A percentile compares a stretch with the other conserved stretches of the same genome.
Conservation (phyloP, 2,888 invertebrate genomes). For the Amphipoea lucens region DNA sequence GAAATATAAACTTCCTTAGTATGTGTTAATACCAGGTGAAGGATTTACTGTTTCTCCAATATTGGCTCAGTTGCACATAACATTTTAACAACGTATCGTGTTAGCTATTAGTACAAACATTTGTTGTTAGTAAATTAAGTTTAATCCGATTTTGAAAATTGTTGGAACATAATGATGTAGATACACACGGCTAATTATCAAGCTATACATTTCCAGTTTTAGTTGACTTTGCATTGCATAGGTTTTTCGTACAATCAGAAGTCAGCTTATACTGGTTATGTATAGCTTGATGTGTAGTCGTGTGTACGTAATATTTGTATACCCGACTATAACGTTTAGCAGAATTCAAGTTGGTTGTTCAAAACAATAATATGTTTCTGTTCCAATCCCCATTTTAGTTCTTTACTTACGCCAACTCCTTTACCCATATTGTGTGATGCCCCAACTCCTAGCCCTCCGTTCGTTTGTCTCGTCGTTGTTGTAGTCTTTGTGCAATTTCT, state of each 20-base stretch:
- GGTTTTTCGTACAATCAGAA: too few relatives aligned
- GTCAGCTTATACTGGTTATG: too few relatives aligned
- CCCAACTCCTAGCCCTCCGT: slow-evolving; percentile 1
- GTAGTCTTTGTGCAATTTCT: slow-evolving; percentile 1
- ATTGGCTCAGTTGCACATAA: slow-evolving; percentile 70
- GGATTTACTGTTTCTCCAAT: slow-evolving; percentile 73
- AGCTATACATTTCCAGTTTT: too few relatives aligned
- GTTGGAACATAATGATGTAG: slow-evolving; percentile 18
- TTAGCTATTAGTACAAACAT: slow-evolving; percentile 42
- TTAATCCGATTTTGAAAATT: slow-evolving; percentile 40
- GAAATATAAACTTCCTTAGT: slow-evolving; percentile 74
- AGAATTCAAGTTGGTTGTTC: neutral
- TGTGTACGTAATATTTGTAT: neutral
- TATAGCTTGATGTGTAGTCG: too few relatives aligned
- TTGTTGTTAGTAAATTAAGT: slow-evolving; percentile 38
- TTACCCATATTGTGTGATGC: neutral
- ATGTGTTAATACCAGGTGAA: slow-evolving; percentile 66
- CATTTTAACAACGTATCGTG: slow-evolving; percentile 39
- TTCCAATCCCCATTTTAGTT: neutral
- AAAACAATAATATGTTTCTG: neutral
- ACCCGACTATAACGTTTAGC: neutral
- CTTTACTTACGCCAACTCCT: neutral
- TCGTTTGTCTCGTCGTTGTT: slow-evolving; percentile 1
- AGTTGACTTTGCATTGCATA: too few relatives aligned
- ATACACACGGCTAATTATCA: neutral